These are phyloP conservation scores for Conus betulinus DNA, from an alignment of 1,140 invertebrate species.

Conservation along the genomic window DNA sequence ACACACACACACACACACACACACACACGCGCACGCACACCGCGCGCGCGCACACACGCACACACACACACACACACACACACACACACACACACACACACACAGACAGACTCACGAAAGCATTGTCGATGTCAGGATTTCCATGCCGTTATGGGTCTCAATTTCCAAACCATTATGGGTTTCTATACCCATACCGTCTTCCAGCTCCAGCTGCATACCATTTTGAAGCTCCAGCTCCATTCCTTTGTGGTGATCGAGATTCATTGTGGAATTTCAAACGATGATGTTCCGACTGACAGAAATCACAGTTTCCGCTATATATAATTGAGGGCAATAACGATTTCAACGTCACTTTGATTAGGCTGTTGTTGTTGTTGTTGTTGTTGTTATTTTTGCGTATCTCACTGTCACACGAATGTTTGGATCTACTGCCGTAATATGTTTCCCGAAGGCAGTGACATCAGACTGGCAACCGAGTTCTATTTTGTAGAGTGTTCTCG, in stretches of 20 bases:
- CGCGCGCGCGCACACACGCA: neutral
- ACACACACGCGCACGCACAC: too few relatives aligned
- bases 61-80: neutral
- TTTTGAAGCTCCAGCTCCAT: slow-evolving; percentile 12
- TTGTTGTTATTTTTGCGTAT: too few relatives aligned
- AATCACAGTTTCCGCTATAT: neutral
- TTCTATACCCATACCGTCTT: slow-evolving; percentile 21
- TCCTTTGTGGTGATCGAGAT: slow-evolving; percentile 14
- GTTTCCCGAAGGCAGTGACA: too few relatives aligned
- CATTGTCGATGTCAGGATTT: neutral
- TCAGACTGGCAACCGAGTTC: too few relatives aligned
- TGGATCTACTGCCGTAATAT: too few relatives aligned
- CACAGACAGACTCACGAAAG: neutral
- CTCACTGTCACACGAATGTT: too few relatives aligned
- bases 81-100: neutral
- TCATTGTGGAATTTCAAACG: neutral
- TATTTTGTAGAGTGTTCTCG: too few relatives aligned
- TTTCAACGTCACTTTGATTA: too few relatives aligned
- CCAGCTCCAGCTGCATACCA: neutral
- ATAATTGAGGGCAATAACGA: too few relatives aligned
- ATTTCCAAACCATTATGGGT: slow-evolving; percentile 10
- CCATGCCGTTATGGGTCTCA: slow-evolving; percentile 7
- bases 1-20: too few relatives aligned
- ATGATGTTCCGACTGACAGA: too few relatives aligned
- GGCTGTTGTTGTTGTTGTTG: too few relatives aligned